phyloP scores from a whole-genome alignment of 2,888 invertebrate species.

The Elegia similella region DNA sequence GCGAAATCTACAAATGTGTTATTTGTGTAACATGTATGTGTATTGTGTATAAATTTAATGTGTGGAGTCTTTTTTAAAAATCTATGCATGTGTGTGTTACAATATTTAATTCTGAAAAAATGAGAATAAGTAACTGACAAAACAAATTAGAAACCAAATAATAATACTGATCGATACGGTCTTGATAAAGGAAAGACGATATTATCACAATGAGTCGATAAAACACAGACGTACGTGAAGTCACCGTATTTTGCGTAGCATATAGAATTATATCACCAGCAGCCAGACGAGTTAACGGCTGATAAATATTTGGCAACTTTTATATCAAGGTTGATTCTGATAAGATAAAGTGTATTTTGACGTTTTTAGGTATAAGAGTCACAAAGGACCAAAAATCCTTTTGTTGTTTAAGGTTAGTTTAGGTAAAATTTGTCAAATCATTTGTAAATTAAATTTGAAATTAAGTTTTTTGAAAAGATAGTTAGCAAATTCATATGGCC shows the following conservation, averaged over 20 bases:
- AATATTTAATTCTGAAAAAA: no score
- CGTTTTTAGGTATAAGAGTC: slow-evolving; percentile 15
- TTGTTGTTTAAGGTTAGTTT: no score
- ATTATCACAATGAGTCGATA: slow-evolving; percentile 3
- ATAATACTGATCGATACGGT: not conserved
- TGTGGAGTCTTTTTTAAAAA: no score
- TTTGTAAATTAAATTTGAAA: no score
- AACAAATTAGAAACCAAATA: not conserved
- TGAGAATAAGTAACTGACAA: not conserved
- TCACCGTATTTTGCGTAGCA: not conserved
- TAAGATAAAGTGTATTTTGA: slow-evolving; percentile 42
- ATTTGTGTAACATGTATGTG: no score
- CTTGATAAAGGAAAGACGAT: not conserved
- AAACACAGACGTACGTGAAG: not conserved
- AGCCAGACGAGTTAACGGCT: slow-evolving; percentile 32
- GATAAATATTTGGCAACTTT: slow-evolving; percentile 40
- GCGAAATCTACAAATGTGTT: no score
- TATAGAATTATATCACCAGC: slow-evolving; percentile 33
- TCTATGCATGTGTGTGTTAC: no score
- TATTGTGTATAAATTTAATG: no score
- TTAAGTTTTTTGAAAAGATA: no score
- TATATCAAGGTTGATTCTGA: slow-evolving; percentile 48
- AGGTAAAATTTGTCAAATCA: no score
- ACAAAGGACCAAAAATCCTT: not conserved
- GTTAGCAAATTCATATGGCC: no score